A percentile compares a stretch with the other conserved stretches of the same genome.
phyloP scores from a whole-genome alignment of 2,113 vertebrate genomes.

The Emberiza fucata region DNA sequence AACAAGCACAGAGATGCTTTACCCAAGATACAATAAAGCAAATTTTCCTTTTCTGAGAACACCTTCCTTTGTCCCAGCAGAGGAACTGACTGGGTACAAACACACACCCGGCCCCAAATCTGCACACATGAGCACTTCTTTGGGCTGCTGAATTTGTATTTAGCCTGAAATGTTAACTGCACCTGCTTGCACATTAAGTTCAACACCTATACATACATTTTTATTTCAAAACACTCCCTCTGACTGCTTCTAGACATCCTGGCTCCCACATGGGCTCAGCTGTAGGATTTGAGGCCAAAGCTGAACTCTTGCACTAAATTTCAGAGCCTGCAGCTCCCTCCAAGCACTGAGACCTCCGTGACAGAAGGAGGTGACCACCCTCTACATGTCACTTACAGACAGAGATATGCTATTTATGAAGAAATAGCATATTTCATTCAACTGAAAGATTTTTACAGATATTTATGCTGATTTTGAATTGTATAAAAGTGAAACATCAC shows the following conservation, averaged over 20 bases:
- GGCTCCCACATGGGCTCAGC: background rate
- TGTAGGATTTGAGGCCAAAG: background rate
- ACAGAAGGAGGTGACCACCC: background rate
- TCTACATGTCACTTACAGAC: background rate
- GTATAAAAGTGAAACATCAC: background rate
- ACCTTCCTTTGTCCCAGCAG: background rate
- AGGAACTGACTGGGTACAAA: background rate
- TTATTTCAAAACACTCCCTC: background rate
- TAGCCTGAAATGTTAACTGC: background rate
- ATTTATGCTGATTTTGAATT: background rate
- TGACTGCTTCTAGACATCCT: background rate
- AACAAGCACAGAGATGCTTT: background rate
- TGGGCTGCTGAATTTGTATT: background rate
- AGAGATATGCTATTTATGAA: background rate
- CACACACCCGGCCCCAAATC: background rate
- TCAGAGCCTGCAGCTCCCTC: background rate
- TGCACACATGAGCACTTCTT: background rate
- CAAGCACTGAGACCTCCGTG: background rate
- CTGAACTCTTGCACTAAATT: background rate
- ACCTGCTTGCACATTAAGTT: background rate
- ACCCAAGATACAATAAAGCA: background rate
- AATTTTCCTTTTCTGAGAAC: background rate
- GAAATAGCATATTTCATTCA: background rate
- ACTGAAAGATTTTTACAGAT: background rate
- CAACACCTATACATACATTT: background rate